Evolutionary conservation across 2,888 invertebrate genomes (phyloP), one percentile per base, ranked within the genome.

Genomic region (Philopedon plagiatum): DNA sequence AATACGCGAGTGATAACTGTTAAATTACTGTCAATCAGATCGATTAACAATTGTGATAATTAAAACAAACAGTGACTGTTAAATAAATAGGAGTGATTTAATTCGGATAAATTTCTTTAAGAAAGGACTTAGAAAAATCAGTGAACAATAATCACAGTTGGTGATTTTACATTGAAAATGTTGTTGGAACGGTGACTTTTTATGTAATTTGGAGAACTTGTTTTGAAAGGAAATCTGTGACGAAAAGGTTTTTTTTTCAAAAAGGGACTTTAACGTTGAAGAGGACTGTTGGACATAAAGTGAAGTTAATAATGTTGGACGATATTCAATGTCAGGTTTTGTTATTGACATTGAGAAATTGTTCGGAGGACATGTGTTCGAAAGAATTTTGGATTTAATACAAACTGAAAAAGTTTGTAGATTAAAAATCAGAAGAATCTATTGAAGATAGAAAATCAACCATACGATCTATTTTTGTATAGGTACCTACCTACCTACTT

Each of bases 1-100:
- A 64, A 32, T 18, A 46, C 66, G 66, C 58, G 66, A 21, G 66
- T 66, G 66, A 32, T 66, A 51, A 18, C n/a, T 56, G 13, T 41
- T 9, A 15, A 2, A 60, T 60, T 5, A 41, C 23, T 23, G 19
- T 26, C 15, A 58, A 23, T 49, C 13, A 26, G 32, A 29, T 54
- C 18, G 29, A 54, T 29, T 29, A 3, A 1, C 9, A 9, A 29
- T 13, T 15, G 29, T 54, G 29, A 54, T 46, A 46, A n/a, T 13
- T 23, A 26, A 2, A 13, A 15, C 18, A 34, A 23, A n/a, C 8
- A 13, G 51, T 63, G 39, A 62, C 62, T n/a, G n/a, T 18, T 23
- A 21, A 1, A 21, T n/a, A 9, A n/a, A 57, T 18, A 7, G 18
- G 32, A 54, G 34, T 32, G 34, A 34, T 56, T 23, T 29, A 19